Base-by-base conservation (phyloP, 2,888 invertebrate genomes). In the Sinelater perroti region DNA sequence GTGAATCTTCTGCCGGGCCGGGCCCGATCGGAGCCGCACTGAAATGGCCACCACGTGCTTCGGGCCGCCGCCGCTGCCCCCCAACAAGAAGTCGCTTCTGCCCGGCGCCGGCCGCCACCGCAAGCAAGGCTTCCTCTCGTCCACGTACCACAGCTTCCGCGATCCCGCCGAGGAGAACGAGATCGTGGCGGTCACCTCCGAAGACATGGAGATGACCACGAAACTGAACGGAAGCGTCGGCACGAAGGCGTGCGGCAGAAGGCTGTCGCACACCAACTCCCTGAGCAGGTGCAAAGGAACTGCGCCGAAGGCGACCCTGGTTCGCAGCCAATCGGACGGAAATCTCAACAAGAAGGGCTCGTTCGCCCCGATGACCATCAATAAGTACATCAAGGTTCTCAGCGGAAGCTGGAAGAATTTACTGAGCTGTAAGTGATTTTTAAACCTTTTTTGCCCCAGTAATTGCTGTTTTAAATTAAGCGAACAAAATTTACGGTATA, bases 401-500 rank as follows among this genome's bases (percentile, higher is more conserved):
- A 89, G 88, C 73, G 89, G 89, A 65, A 89, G 89, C 79, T 90
- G 90, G 90, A 89, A 86, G 80, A 90, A 90, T 79, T 84, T 90
- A 65, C 81, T 89, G 73, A 85, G 87, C 82, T 83, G 90, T 90
- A 86, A 89, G 90, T 87, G 61, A 45, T 36, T 44, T 54, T 31
- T 44, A 44, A 10, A 36, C n/a, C n/a, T n/a, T n/a, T n/a, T n/a
- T n/a, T n/a, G n/a, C n/a, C n/a, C n/a, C n/a, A n/a, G n/a, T n/a
- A n/a, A n/a, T n/a, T n/a, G n/a, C n/a, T n/a, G n/a, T n/a, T n/a
- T n/a, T n/a, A n/a, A n/a, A n/a, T n/a, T n/a, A n/a, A n/a, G n/a
- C n/a, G n/a, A n/a, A n/a, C n/a, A n/a, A n/a, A n/a, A n/a, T n/a
- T n/a, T n/a, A n/a, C n/a, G n/a, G n/a, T n/a, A n/a, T n/a, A n/a